Conservation (phyloP, 2,888 invertebrate genomes). For the Campoletis raptor region DNA sequence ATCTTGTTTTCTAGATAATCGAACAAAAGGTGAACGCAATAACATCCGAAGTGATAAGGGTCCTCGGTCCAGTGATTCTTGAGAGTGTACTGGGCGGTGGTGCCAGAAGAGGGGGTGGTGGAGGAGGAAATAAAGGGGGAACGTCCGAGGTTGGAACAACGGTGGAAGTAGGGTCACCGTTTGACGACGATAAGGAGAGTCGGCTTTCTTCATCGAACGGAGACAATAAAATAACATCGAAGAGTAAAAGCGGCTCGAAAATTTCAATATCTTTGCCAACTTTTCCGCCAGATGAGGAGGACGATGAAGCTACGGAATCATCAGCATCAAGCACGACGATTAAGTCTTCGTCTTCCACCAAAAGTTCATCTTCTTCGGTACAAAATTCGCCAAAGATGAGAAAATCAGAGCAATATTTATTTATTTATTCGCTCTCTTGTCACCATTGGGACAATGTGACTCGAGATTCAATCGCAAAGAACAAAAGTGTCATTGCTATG, state of each 20-base stretch:
- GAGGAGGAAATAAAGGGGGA: slow-evolving; percentile 77
- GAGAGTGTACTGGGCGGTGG: slow-evolving; percentile 87
- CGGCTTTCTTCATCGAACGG: slow-evolving; percentile 73
- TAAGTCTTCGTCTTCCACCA: slow-evolving; percentile 62
- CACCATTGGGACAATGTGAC: slow-evolving; percentile 75
- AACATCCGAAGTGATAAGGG: slow-evolving; percentile 90
- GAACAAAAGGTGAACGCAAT: slow-evolving; percentile 92
- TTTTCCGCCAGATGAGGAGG: slow-evolving; percentile 89
- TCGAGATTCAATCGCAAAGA: slow-evolving; percentile 59
- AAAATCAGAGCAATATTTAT: slow-evolving; percentile 66
- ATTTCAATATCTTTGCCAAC: slow-evolving; percentile 89
- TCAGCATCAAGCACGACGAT: slow-evolving; percentile 67
- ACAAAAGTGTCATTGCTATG: slow-evolving; percentile 16
- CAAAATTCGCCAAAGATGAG: slow-evolving; percentile 49
- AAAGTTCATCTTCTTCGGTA: slow-evolving; percentile 68
- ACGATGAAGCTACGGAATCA: slow-evolving; percentile 78
- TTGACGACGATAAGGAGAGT: slow-evolving; percentile 86
- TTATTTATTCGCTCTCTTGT: slow-evolving; percentile 59
- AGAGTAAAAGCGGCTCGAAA: slow-evolving; percentile 84
- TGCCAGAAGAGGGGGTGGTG: slow-evolving; percentile 79
- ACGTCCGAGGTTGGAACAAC: slow-evolving; percentile 68
- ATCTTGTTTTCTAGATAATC: slow-evolving; percentile 87
- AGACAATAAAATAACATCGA: slow-evolving; percentile 59
- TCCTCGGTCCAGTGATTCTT: slow-evolving; percentile 91
- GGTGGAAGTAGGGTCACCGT: slow-evolving; percentile 83